A percentile compares a stretch with the other conserved stretches of the same genome.
These are phyloP conservation scores for Rhinolophus sinicus DNA, from an alignment of 2,113 vertebrate genomes.

Conservation along the genomic window DNA sequence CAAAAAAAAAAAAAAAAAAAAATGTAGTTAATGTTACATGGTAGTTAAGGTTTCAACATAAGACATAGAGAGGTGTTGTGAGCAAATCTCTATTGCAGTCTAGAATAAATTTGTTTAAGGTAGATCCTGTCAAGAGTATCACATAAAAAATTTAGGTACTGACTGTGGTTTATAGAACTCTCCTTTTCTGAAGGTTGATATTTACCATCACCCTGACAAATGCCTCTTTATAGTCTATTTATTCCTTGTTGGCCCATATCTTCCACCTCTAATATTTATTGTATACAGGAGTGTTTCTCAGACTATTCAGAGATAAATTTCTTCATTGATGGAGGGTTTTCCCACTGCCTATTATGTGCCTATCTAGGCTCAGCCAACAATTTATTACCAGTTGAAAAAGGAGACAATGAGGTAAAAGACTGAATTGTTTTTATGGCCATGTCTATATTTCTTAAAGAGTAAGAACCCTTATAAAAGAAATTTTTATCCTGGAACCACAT, in stretches of 20 bases:
- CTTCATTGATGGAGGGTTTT: slow-evolving; percentile 78
- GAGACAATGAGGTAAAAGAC: slow-evolving; percentile 80
- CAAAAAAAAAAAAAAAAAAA: neutral
- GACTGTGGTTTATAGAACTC: slow-evolving; percentile 52
- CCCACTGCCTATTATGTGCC: slow-evolving; percentile 80
- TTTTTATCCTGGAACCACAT: slow-evolving; percentile 76
- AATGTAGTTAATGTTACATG: neutral
- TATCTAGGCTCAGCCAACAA: slow-evolving; percentile 73
- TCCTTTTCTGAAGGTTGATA: slow-evolving; percentile 58
- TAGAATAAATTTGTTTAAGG: slow-evolving; percentile 49
- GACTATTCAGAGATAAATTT: slow-evolving; percentile 80
- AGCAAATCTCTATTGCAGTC: neutral
- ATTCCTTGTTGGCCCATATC: slow-evolving; percentile 69
- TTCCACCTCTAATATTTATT: slow-evolving; percentile 76
- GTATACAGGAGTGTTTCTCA: slow-evolving; percentile 68
- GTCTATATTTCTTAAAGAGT: slow-evolving; percentile 78
- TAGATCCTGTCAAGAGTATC: slow-evolving; percentile 42
- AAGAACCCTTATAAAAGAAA: slow-evolving; percentile 81
- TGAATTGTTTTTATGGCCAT: slow-evolving; percentile 80
- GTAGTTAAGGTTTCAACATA: neutral
- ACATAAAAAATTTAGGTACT: slow-evolving; percentile 39
- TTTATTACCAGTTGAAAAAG: slow-evolving; percentile 83
- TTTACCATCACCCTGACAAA: slow-evolving; percentile 73
- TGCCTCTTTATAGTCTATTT: slow-evolving; percentile 68
- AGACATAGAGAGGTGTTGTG: neutral